Base-by-base conservation (phyloP, 2,888 invertebrate species). In the Tolmerus cingulatus region DNA sequence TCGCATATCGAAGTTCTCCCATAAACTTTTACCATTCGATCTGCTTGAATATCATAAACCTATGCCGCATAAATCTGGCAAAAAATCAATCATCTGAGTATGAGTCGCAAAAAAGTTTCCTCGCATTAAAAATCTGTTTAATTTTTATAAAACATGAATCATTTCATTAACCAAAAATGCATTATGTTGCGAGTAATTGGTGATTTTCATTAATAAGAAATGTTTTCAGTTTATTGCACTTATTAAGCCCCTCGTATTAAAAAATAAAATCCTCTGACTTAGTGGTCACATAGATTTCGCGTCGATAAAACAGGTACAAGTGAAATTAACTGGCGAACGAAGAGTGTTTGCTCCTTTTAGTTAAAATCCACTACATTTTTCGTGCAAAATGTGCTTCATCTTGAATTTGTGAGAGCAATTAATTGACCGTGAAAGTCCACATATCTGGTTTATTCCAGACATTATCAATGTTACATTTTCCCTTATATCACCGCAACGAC, bases 11-110 rank as follows among this genome's bases (percentile, higher is more conserved):
- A n/a, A 43, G 40, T 40, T 78, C 78, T 78, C 19, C 43, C 78
- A 78, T 37, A 78, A 78, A 78, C 78, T 78, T 78, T 78, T 78
- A 78, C 78, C 78, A 19, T 12, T 3, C 14, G 43, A 78, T 66
- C 27, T 66, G 23, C 12, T 27, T 12, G 27, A 66, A 23, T 66
- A 66, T 66, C 43, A 23, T 9, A 66, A 19, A 27, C 27, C 51
- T 66, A 27, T 27, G 27, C 9, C 9, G 66, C 2, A 66, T 66
- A 27, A 66, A 66, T 66, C 66, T 12, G 8, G 23, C 66, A 66
- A 66, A 66, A 57, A 66, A 66, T 57, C n/a, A 66, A 1, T 9
- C 27, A 66, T 23, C 66, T 66, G 66, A 66, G 27, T 27, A 2
- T 66, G 8, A 27, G 23, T 16, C 34, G 76, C 37, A 16, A 16